Conservation (phyloP, 2,797 vertebrate genomes). For the Sebastes cheni region DNA sequence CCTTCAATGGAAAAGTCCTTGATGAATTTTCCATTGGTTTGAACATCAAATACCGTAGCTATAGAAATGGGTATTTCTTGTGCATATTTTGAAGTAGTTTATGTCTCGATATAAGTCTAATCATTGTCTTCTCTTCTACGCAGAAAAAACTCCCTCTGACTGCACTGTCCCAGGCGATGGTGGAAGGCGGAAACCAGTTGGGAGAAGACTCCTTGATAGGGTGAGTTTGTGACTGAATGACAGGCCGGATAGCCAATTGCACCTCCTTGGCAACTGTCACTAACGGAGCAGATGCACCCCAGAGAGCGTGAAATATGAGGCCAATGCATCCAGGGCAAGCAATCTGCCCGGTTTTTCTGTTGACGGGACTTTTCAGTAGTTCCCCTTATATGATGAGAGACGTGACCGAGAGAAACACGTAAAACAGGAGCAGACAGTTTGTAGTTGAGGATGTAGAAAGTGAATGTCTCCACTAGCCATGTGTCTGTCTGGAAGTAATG, state of each 20-base stretch:
- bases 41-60: slow-evolving; percentile 5
- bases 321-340: slow-evolving; percentile 24
- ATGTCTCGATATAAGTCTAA: slow-evolving; percentile 3
- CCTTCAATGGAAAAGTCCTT: slow-evolving; percentile 59
- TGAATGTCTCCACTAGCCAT: slow-evolving; percentile 15
- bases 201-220: slow-evolving; percentile 95
- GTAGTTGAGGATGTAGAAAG: slow-evolving; percentile 62
- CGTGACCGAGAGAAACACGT: not conserved
- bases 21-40: slow-evolving; percentile 55
- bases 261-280: slow-evolving; percentile 21
- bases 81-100: not conserved
- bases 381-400: slow-evolving; percentile 2
- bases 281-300: slow-evolving; percentile 38
- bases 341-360: slow-evolving; percentile 18
- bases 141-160: slow-evolving; percentile 97
- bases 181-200: slow-evolving; percentile 90
- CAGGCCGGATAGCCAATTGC: slow-evolving; percentile 16
- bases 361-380: slow-evolving; percentile 31
- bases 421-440: not conserved
- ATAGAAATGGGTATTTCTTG: not conserved
- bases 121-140: slow-evolving; percentile 12
- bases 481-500: slow-evolving; percentile 46
- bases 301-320: slow-evolving; percentile 51
- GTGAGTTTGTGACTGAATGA: slow-evolving; percentile 80
- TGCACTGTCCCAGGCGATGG: slow-evolving; percentile 93